Percentiles rank a stretch among this genome's conserved stretches.
Conservation (phyloP, 2,113 vertebrate species). For the Phyllostomus hastatus region DNA sequence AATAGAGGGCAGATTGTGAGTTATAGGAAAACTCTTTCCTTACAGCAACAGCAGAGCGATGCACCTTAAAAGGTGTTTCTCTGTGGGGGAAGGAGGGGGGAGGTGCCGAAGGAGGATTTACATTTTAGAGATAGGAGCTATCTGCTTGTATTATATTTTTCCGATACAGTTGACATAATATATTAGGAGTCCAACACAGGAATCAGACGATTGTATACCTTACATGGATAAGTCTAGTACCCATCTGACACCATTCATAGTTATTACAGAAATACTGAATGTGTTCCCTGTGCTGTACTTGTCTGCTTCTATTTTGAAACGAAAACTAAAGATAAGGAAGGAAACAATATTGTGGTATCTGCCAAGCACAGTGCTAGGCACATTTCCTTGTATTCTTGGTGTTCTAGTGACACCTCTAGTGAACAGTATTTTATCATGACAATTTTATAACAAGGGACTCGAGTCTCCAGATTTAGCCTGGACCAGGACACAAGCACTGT, state of each 20-base stretch:
- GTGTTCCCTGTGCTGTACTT: not conserved
- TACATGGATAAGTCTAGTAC: not conserved
- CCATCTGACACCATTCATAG: not conserved
- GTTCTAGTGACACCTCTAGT: not conserved
- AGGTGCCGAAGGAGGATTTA: not conserved
- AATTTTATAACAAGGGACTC: not conserved
- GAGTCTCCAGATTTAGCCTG: not conserved
- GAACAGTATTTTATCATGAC: not conserved
- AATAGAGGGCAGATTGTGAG: not conserved
- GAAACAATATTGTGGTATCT: not conserved
- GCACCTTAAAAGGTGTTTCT: not conserved
- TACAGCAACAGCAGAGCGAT: not conserved
- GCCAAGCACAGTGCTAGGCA: not conserved
- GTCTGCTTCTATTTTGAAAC: slow-evolving; percentile 29
- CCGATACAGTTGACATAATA: not conserved
- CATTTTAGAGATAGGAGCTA: not conserved
- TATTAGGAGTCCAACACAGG: not conserved
- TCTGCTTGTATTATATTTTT: slow-evolving; percentile 6
- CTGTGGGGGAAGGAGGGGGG: not conserved
- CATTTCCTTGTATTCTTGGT: not conserved
- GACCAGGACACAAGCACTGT: not conserved
- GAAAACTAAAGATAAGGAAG: not conserved
- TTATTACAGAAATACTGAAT: not conserved
- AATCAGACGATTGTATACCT: not conserved
- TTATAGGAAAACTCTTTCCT: not conserved